Conservation (phyloP, 2,797 vertebrate species). For the Otus scops region DNA sequence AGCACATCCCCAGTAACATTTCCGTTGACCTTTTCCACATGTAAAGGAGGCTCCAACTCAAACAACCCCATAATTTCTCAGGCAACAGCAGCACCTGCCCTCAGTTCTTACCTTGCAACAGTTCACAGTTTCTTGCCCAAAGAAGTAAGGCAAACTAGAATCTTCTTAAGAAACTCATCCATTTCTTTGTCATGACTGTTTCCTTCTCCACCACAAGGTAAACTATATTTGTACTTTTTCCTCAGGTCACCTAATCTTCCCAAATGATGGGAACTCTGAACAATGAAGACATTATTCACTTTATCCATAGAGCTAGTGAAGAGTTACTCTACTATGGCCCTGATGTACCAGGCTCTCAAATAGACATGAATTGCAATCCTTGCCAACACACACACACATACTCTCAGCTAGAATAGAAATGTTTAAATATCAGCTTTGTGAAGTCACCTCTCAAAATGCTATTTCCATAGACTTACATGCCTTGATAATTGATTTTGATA, state of each 20-base stretch:
- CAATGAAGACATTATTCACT: not conserved
- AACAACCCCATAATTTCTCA: not conserved
- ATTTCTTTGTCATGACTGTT: not conserved
- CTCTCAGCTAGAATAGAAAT: not conserved
- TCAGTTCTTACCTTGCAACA: not conserved
- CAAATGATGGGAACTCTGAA: not conserved
- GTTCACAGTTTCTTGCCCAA: not conserved
- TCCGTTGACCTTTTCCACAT: constrained; percentile 42
- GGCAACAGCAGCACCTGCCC: not conserved
- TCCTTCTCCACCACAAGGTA: not conserved
- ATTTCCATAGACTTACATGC: not conserved
- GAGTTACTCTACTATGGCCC: not conserved
- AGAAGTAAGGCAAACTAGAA: not conserved
- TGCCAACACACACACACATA: not conserved
- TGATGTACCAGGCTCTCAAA: not conserved
- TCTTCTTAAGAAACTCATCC: not conserved
- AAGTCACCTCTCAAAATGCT: not conserved
- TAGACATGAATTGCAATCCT: not conserved
- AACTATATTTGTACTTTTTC: not conserved
- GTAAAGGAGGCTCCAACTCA: not conserved
- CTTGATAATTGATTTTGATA: not conserved
- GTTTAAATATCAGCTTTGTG: not conserved
- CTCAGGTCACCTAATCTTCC: not conserved
- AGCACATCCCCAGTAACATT: not conserved
- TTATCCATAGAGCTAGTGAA: not conserved